phyloP scores from a whole-genome alignment of 2,113 vertebrate species.

The Perca fluviatilis region DNA sequence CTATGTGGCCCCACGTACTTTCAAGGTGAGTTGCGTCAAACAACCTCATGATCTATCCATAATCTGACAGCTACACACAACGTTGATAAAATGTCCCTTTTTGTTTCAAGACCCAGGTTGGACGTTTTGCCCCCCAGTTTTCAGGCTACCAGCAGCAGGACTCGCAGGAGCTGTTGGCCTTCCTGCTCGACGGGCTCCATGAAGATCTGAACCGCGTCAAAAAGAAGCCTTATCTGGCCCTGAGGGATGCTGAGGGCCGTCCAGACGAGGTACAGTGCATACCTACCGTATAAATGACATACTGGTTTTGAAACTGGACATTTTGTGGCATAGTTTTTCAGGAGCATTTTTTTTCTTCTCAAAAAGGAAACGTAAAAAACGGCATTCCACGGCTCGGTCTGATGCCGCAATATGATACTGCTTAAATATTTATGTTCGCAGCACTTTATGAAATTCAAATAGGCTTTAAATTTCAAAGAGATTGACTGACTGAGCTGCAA shows the following conservation, averaged over 20 bases:
- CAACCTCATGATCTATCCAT: no score
- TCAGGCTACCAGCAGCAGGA: slow-evolving; percentile 98
- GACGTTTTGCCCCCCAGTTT: slow-evolving; percentile 98
- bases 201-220: slow-evolving; percentile 98
- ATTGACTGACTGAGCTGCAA: background rate
- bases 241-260: slow-evolving; percentile 94
- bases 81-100: background rate
- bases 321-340: background rate
- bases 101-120: slow-evolving; percentile 91
- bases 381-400: background rate
- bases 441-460: background rate
- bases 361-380: background rate
- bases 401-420: background rate
- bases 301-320: no score
- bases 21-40: slow-evolving; percentile 88
- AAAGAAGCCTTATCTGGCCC: slow-evolving; percentile 96
- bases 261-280: slow-evolving; percentile 88
- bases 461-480: background rate
- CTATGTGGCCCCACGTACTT: slow-evolving; percentile 93
- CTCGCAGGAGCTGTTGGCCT: slow-evolving; percentile 96
- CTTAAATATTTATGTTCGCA: background rate
- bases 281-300: background rate
- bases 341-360: background rate
- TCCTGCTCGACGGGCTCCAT: slow-evolving; percentile 95
- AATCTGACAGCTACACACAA: background rate